Percentiles rank a stretch among this genome's conserved stretches.
These are phyloP conservation scores for Tipula helvola DNA, from an alignment of 2,888 invertebrate species.

Conservation along the genomic window DNA sequence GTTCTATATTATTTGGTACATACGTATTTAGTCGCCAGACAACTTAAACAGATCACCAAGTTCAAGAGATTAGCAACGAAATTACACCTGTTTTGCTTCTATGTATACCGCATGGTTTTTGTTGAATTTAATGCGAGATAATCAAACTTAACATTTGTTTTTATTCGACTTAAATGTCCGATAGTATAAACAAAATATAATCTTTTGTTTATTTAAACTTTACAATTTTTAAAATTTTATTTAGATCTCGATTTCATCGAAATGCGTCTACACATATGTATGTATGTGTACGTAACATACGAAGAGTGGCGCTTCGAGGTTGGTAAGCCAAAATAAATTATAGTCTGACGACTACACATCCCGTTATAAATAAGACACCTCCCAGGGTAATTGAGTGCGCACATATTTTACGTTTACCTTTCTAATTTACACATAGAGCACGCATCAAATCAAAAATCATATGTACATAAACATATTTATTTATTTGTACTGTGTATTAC, in stretches of 20 bases:
- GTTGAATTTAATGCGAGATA: background rate
- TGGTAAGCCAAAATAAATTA: background rate
- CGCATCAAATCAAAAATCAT: background rate
- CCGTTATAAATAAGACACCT: background rate
- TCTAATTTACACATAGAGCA: background rate
- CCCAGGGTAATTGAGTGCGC: background rate
- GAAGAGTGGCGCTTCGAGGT: background rate
- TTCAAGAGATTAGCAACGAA: background rate
- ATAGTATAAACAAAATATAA: background rate
- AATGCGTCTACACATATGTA: background rate
- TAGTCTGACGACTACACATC: background rate
- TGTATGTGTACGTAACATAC: background rate
- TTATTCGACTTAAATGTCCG: background rate
- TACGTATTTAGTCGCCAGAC: background rate
- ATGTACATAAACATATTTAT: background rate
- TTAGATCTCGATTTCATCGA: background rate
- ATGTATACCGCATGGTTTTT: background rate
- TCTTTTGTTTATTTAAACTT: background rate
- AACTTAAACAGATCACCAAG: background rate
- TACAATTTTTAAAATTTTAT: background rate
- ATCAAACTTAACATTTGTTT: background rate
- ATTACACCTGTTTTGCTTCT: too few species aligned
- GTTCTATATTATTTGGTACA: background rate
- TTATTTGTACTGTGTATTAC: background rate
- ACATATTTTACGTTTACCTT: background rate